phyloP scores from a whole-genome alignment of 2,888 invertebrate genomes.

The Sylvicola fuscatus region DNA sequence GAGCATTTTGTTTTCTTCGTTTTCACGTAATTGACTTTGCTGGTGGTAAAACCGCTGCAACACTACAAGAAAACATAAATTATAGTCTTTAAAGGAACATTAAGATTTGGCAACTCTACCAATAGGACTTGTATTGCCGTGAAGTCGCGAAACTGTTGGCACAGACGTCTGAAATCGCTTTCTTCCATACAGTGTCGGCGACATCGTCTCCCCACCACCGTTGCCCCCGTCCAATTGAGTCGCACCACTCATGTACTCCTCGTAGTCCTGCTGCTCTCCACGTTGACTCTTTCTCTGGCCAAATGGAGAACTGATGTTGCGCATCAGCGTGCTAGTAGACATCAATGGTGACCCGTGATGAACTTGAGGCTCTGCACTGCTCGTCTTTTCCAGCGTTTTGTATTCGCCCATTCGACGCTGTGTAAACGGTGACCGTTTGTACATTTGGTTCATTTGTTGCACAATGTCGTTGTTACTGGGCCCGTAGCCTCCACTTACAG shows the following conservation, averaged over 20 bases:
- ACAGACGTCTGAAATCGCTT: slow-evolving; percentile 14
- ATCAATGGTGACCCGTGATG: not conserved
- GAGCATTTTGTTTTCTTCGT: slow-evolving; percentile 17
- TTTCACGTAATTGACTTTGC: slow-evolving; percentile 46
- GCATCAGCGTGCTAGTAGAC: no score
- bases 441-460: slow-evolving; percentile 15
- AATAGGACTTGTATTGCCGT: slow-evolving; percentile 58
- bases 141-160: slow-evolving; percentile 14
- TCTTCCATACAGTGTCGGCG: slow-evolving; percentile 9
- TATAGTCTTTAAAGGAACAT: not conserved
- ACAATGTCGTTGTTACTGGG: slow-evolving; percentile 9
- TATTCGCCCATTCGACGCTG: slow-evolving; percentile 2
- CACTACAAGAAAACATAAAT: slow-evolving; percentile 20
- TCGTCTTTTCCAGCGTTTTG: not conserved
- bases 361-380: slow-evolving; percentile 9
- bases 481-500: no score
- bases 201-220: slow-evolving; percentile 9
- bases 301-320: not conserved
- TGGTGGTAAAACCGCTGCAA: slow-evolving; percentile 60
- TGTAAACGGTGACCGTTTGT: slow-evolving; percentile 22
- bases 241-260: slow-evolving; percentile 7
- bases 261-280: not conserved
- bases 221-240: slow-evolving; percentile 13
- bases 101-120: slow-evolving; percentile 12
- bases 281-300: not conserved